Percentiles rank a stretch among this genome's conserved stretches.
These are phyloP conservation scores for Dinomys branickii DNA, from an alignment of 2,113 vertebrate genomes.

Conservation along the genomic window DNA sequence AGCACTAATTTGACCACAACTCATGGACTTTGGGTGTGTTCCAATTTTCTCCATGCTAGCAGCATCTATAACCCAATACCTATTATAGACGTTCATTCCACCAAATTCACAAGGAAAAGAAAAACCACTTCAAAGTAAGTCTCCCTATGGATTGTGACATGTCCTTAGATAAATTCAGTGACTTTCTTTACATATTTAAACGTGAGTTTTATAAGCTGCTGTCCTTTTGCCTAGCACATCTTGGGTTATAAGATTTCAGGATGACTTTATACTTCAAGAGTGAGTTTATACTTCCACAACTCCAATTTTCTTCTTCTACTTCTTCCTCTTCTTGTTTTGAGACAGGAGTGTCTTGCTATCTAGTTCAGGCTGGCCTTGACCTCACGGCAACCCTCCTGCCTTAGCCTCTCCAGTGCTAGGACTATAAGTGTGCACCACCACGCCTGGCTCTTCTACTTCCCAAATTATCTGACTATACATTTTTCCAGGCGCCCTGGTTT, in stretches of 20 bases:
- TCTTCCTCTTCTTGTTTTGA: not conserved
- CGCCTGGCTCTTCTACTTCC: not conserved
- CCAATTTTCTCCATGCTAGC: not conserved
- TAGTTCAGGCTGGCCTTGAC: not conserved
- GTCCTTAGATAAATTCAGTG: not conserved
- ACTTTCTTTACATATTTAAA: not conserved
- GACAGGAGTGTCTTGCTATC: not conserved
- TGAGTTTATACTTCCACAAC: not conserved
- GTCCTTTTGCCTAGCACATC: not conserved
- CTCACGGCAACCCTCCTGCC: not conserved
- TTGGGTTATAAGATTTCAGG: not conserved
- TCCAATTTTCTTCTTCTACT: not conserved
- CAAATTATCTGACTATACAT: not conserved
- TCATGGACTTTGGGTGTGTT: not conserved
- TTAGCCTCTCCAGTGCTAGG: not conserved
- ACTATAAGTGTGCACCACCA: not conserved
- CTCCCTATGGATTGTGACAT: not conserved
- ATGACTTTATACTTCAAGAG: not conserved
- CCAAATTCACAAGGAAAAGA: not conserved
- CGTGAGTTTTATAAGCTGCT: not conserved
- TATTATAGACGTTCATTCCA: not conserved
- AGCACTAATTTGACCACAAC: not conserved
- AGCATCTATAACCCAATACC: not conserved
- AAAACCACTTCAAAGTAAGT: not conserved
- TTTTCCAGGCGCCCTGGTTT: not conserved